phyloP scores from a whole-genome alignment of 2,113 vertebrate species.

The Chiloscyllium plagiosum region DNA sequence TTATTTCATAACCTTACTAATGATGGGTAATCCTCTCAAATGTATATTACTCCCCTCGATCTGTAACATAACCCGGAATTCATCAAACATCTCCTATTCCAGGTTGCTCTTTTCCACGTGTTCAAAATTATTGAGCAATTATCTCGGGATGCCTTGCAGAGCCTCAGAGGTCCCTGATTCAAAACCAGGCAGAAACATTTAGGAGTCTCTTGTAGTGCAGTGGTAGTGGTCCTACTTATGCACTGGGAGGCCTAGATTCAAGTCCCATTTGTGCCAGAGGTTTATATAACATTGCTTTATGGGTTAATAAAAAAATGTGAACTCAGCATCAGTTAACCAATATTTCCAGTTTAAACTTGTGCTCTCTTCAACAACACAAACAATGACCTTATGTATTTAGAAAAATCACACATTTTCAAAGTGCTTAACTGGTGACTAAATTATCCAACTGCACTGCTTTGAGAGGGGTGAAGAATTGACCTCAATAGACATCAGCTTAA shows the following conservation, averaged over 20 bases:
- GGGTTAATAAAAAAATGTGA: neutral
- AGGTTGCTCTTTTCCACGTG: neutral
- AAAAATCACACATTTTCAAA: neutral
- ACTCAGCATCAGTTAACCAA: neutral
- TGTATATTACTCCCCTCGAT: neutral
- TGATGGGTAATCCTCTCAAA: neutral
- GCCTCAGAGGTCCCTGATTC: neutral
- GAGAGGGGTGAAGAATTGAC: neutral
- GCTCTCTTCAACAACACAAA: neutral
- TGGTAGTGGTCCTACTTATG: no score
- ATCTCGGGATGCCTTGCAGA: no score
- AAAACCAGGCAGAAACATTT: no score
- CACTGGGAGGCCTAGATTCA: no score
- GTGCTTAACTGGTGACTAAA: neutral
- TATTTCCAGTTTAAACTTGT: neutral
- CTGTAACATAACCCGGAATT: neutral
- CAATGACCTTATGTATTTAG: neutral
- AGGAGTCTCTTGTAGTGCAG: no score
- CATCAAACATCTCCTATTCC: neutral
- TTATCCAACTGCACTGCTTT: neutral
- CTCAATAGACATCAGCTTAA: neutral
- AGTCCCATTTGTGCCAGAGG: no score
- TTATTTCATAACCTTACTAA: neutral
- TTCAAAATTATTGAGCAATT: neutral
- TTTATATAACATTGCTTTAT: no score